phyloP scores from a whole-genome alignment of 2,888 invertebrate species.

The Therioaphis trifolii region DNA sequence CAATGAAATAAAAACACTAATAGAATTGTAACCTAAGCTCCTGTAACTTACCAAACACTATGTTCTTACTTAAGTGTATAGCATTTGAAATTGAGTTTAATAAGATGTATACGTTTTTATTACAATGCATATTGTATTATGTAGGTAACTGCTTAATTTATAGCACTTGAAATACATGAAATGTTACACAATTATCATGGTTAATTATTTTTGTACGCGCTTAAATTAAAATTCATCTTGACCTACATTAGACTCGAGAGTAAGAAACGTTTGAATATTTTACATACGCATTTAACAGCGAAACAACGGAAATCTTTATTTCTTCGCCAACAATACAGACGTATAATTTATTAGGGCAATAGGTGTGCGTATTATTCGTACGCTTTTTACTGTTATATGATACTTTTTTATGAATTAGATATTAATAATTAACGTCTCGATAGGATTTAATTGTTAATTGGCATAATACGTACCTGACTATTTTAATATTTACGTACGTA shows the following conservation, averaged over 20 bases:
- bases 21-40: no score
- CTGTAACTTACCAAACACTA: no score
- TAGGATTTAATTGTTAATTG: no score
- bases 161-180: conserved; percentile 18
- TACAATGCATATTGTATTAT: conserved; percentile 9
- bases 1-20: no score
- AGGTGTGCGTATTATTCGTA: no score
- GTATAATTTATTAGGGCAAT: no score
- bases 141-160: conserved; percentile 12
- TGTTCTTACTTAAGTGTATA: no score
- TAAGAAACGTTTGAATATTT: conserved; percentile 31
- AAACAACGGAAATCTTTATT: not conserved
- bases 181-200: conserved; percentile 38
- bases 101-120: conserved; percentile 1
- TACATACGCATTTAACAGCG: not conserved
- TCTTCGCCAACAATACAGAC: not conserved
- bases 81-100: not conserved
- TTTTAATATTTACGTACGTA: no score
- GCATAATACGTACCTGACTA: no score
- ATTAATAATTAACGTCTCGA: no score
- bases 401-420: no score
- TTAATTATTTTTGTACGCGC: conserved; percentile 28
- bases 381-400: no score
- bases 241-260: conserved; percentile 26
- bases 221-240: conserved; percentile 41